Conservation (phyloP, 2,888 invertebrate genomes). For the Mylabris sibirica region DNA sequence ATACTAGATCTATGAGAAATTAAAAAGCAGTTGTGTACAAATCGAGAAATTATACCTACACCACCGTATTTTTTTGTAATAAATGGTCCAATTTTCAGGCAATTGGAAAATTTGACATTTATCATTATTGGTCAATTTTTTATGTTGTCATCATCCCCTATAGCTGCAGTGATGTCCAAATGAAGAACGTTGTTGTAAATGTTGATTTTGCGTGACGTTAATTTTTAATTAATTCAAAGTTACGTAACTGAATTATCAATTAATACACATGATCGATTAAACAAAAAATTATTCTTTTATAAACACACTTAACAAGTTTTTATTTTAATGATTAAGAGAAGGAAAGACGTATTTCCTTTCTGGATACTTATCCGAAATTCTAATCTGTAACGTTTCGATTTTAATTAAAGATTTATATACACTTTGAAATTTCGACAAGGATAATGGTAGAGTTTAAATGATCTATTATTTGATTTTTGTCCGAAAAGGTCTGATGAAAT, state of each 20-base stretch:
- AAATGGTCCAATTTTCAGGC: background rate
- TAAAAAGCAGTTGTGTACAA: too few species aligned
- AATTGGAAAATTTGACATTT: background rate
- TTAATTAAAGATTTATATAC: too few species aligned
- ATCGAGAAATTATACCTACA: too few species aligned
- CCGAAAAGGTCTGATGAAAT: background rate
- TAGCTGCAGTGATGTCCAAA: background rate
- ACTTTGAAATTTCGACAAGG: background rate
- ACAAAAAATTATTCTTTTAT: too few species aligned
- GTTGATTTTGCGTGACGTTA: background rate
- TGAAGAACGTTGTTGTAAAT: background rate
- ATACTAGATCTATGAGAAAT: too few species aligned
- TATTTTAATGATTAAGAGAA: background rate
- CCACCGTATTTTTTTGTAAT: too few species aligned
- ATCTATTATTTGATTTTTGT: background rate
- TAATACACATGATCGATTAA: background rate
- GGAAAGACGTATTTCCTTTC: too few species aligned
- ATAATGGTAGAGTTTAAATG: background rate
- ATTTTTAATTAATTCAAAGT: background rate
- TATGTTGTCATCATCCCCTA: background rate
- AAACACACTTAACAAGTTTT: background rate
- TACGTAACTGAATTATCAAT: background rate
- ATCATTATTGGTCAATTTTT: background rate
- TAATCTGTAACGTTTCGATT: too few species aligned
- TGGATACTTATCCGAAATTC: too few species aligned